phyloP scores from a whole-genome alignment of 2,888 invertebrate species.

The Thymelicus acteon region DNA sequence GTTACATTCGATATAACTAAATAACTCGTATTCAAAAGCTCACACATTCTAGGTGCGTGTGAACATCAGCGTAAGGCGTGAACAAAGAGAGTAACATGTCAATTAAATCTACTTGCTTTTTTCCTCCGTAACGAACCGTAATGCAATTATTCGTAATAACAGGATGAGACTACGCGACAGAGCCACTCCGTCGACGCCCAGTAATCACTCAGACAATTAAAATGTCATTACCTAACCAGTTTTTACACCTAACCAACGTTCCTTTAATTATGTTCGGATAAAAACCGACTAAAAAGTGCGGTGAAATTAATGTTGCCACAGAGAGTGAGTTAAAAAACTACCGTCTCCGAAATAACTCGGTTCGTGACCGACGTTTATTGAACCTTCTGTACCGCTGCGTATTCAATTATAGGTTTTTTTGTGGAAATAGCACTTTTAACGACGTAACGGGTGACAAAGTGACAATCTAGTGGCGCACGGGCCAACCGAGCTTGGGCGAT shows the following conservation, averaged over 20 bases:
- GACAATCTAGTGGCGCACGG: conserved; percentile 8
- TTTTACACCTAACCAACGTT: conserved; percentile 77
- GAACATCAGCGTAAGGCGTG: conserved; percentile 65
- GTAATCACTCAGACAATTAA: conserved; percentile 81
- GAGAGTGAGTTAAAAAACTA: conserved; percentile 45
- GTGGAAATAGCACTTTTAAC: conserved; percentile 21
- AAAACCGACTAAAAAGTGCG: conserved; percentile 59
- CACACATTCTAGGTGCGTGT: conserved; percentile 53
- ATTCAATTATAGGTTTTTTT: conserved; percentile 31
- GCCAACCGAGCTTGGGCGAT: too few species aligned
- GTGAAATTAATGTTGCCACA: conserved; percentile 53
- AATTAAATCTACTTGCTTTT: conserved; percentile 80
- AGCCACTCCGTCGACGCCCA: conserved; percentile 61
- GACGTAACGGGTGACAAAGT: conserved; percentile 17
- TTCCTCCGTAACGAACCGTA: conserved; percentile 82
- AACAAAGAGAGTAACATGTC: conserved; percentile 81
- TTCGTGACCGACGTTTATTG: conserved; percentile 43
- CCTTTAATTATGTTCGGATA: conserved; percentile 72
- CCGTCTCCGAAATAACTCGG: conserved; percentile 45
- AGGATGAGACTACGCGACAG: conserved; percentile 80
- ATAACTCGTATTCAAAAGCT: background rate
- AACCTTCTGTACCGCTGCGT: conserved; percentile 31
- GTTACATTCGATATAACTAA: too few species aligned
- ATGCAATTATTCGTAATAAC: conserved; percentile 84
- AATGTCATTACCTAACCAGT: conserved; percentile 79